Evolutionary conservation across 1,140 invertebrate genomes (phyloP), one percentile per base, ranked within the genome.

Genomic region (Drosophila suzukii): DNA sequence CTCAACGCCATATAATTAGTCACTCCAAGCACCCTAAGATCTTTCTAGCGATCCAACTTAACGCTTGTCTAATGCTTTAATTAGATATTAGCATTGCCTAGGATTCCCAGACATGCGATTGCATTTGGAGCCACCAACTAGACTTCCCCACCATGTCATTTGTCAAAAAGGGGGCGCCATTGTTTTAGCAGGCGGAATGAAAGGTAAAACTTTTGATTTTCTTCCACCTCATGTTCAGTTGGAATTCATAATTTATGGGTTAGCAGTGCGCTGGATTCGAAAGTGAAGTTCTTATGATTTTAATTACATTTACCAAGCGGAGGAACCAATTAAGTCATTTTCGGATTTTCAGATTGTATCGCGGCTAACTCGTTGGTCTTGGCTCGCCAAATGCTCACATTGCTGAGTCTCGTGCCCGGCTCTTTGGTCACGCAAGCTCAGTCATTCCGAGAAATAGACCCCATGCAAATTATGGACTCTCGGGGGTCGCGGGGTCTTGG

Each of bases 191-290:
- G 27, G 27, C 56, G 76, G 71, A 74, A 73, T 61, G 77, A 51
- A 30, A 51, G 34, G 67, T 32, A 68, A 75, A 78, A 75, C 74
- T 72, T 78, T 88, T 81, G 41, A 59, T 57, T 75, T 61, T 55
- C 34, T 60, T 20, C 63, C 58, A 50, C 32, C 60, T 53, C 43
- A 34, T 34, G 43, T 51, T 75, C 46, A 55, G 24, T n/a, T 44
- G 80, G 79, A 86, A 86, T 88, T 55, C 58, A 86, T 86, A 88
- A 86, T 88, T 88, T 88, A 72, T 86, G 66, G 83, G 82, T 88
- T 88, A 86, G 66, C 75, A 71, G 75, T 78, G 83, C 62, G 51
- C 36, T 10, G 55, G 56, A 75, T 59, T 57, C 58, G 72, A 75
- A 57, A 81, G 62, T 75, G 67, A 73, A 77, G 62, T 86, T 84